Evolutionary conservation across 2,888 invertebrate species (phyloP).

Genomic region (Nebria brevicollis): DNA sequence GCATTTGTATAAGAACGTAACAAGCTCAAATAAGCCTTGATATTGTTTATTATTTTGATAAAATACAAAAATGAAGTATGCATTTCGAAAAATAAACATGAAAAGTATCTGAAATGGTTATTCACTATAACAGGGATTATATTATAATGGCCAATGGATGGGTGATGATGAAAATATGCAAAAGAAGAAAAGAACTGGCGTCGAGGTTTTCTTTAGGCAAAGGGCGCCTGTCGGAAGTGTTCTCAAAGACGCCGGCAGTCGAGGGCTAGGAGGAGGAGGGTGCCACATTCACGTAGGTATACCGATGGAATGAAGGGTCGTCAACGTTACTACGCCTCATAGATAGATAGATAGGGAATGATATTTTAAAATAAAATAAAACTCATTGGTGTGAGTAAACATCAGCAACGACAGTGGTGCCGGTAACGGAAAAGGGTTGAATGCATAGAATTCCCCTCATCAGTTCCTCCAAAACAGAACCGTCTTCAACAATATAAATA

Average conservation of each 20-base stretch:
- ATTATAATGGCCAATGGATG: not conserved
- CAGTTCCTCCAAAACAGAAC: not conserved
- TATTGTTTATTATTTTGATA: too few species aligned
- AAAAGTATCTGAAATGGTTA: not conserved
- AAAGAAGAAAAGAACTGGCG: constrained; percentile 3
- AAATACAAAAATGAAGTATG: too few species aligned
- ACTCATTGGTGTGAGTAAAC: constrained; percentile 56
- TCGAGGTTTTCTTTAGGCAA: constrained; percentile 11
- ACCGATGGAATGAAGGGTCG: constrained; percentile 38
- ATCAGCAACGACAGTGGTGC: constrained; percentile 48
- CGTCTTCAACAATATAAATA: not conserved
- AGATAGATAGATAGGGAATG: constrained; percentile 51
- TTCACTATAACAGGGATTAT: not conserved
- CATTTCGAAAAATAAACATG: too few species aligned
- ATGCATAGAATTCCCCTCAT: not conserved
- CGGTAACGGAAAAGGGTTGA: constrained; percentile 35
- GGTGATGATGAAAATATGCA: not conserved
- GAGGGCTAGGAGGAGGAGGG: not conserved
- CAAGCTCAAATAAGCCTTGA: too few species aligned
- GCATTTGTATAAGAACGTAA: too few species aligned
- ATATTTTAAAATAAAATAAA: constrained; percentile 59
- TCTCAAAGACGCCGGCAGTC: not conserved
- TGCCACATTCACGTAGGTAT: not conserved
- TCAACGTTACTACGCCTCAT: constrained; percentile 24
- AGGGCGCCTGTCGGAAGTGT: not conserved